Conservation (phyloP, 2,113 vertebrate genomes). For the Nanorana parkeri region DNA sequence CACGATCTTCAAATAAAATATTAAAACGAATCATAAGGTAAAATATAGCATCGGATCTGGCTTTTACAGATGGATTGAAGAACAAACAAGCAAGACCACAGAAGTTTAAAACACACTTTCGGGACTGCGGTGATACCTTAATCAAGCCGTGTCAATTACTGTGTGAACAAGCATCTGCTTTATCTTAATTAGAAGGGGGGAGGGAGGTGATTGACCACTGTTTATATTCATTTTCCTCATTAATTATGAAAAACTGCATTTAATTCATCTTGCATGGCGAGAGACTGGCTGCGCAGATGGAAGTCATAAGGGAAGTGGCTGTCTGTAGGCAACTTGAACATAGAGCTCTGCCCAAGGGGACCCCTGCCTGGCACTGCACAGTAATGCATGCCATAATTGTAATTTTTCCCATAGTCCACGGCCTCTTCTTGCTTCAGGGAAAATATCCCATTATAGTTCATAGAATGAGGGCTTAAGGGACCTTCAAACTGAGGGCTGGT, state of each 20-base stretch:
- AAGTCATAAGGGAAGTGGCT: constrained; percentile 96
- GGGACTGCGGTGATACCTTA: constrained; percentile 77
- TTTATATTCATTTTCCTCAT: constrained; percentile 88
- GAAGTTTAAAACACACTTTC: constrained; percentile 77
- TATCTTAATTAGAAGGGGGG: constrained; percentile 80
- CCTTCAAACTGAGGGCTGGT: constrained; percentile 92
- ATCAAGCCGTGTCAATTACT: constrained; percentile 77
- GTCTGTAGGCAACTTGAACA: constrained; percentile 95
- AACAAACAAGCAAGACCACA: constrained; percentile 64
- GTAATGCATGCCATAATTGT: constrained; percentile 97
- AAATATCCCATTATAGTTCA: constrained; percentile 99
- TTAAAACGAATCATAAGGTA: constrained; percentile 1
- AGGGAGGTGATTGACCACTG: constrained; percentile 84
- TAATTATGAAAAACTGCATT: constrained; percentile 97
- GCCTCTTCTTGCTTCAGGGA: constrained; percentile 97
- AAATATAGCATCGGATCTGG: constrained; percentile 38
- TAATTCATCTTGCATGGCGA: constrained; percentile 95
- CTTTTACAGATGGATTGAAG: constrained; percentile 57
- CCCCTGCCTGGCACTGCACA: constrained; percentile 91
- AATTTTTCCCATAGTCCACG: constrained; percentile 93
- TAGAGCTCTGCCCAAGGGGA: constrained; percentile 90
- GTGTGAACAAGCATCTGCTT: constrained; percentile 79
- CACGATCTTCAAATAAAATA: constrained; percentile 47
- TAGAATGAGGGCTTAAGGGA: constrained; percentile 92
- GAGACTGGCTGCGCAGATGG: constrained; percentile 95